Conservation (phyloP, 2,797 vertebrate species). For the Premnoplex brunnescens region DNA sequence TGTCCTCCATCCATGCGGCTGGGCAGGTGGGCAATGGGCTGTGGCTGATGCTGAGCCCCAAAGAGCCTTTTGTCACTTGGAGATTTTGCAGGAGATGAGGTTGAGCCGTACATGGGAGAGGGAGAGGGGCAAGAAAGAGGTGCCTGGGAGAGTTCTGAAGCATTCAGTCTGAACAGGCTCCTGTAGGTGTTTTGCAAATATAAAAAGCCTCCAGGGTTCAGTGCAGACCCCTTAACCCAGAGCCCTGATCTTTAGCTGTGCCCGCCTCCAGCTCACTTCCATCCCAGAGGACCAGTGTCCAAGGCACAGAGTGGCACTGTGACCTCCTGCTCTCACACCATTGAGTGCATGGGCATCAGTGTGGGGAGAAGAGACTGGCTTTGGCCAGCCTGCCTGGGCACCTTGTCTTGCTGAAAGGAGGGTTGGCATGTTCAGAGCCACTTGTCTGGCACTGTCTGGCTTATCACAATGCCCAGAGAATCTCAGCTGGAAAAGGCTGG, state of each 20-base stretch:
- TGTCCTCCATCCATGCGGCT: neutral
- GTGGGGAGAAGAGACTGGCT: neutral
- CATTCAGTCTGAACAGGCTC: neutral
- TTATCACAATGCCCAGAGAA: rapidly evolving
- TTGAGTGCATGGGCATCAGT: neutral
- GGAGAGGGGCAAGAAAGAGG: neutral
- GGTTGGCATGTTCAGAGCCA: rapidly evolving
- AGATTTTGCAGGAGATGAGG: neutral
- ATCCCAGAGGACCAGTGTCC: neutral
- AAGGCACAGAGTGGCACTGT: neutral
- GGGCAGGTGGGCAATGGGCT: neutral
- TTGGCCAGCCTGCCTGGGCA: neutral
- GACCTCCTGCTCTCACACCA: neutral
- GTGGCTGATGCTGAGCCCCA: neutral
- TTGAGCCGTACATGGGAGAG: rapidly evolving
- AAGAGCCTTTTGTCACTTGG: constrained; percentile 28
- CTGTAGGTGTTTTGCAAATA: neutral
- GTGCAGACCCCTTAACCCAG: neutral
- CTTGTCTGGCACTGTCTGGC: neutral
- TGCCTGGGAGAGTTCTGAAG: neutral
- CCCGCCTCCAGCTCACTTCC: neutral
- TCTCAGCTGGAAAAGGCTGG: neutral
- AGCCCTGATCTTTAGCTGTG: neutral
- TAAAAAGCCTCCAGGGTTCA: neutral
- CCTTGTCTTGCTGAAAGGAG: rapidly evolving